A percentile compares a stretch with the other conserved stretches of the same genome.
phyloP scores from a whole-genome alignment of 2,888 invertebrate genomes.

The Slavum lentiscoides region DNA sequence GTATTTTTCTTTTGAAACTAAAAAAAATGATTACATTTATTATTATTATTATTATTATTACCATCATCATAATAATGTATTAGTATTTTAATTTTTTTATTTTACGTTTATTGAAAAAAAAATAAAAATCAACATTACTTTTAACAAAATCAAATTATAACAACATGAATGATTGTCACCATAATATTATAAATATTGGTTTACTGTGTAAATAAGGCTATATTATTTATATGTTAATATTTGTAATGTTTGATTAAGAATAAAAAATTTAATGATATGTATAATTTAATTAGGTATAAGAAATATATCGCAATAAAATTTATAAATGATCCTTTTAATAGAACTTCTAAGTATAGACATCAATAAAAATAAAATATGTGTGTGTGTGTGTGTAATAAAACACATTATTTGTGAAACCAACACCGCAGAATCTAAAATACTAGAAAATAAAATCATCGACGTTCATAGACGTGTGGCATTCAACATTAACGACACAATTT shows the following conservation, averaged over 20 bases:
- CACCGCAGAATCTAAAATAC: too few relatives aligned
- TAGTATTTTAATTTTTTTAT: constrained; percentile 38
- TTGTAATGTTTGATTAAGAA: constrained; percentile 50
- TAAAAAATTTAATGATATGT: constrained; percentile 45
- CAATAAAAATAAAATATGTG: too few relatives aligned
- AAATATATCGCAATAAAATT: not conserved
- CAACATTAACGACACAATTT: too few relatives aligned
- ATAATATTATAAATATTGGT: constrained; percentile 33
- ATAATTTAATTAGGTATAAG: constrained; percentile 42
- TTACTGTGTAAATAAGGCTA: constrained; percentile 45
- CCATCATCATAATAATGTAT: constrained; percentile 45
- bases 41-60: constrained; percentile 26
- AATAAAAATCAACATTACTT: constrained; percentile 25
- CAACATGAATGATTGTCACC: constrained; percentile 25
- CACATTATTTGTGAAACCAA: too few relatives aligned
- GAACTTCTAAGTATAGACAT: too few relatives aligned
- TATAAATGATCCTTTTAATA: too few relatives aligned
- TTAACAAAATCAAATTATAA: constrained; percentile 16
- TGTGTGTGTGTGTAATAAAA: too few relatives aligned
- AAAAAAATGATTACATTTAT: constrained; percentile 7
- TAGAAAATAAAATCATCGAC: too few relatives aligned
- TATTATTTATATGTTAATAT: constrained; percentile 53
- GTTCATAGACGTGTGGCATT: too few relatives aligned
- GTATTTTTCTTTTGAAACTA: constrained; percentile 36
- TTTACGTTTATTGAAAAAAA: constrained; percentile 25